Evolutionary conservation across 2,113 vertebrate species (phyloP), one percentile per base, ranked within the genome.

Genomic region (Setophaga coronata): DNA sequence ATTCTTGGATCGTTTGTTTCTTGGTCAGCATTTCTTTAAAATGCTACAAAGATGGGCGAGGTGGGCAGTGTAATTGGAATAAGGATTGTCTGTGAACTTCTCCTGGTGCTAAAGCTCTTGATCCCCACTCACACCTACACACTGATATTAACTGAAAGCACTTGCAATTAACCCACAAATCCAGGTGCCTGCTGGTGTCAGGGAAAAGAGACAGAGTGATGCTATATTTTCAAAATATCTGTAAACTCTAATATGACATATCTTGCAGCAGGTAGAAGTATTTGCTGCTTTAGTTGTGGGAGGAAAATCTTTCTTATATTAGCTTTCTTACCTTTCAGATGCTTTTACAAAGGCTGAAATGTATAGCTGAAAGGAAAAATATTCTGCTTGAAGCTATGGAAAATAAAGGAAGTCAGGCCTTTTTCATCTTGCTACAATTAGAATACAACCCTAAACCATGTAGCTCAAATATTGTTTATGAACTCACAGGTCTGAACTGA

Each of bases 371-470:
- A 86, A 87, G 92, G 70, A 71, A 71, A 33, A 88, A 66, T 83
- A 34, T 12, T 83, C 70, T 94, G 34, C 51, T 72, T 77, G 53
- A 72, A 93, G 72, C 54, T 90, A 80, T 26, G 24, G 51, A 23
- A 80, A 45, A n/a, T n/a, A 42, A n/a, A 81, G 25, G 11, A 58
- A 72, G n/a, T 31, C 18, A 67, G 53, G n/a, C 33, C 26, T 50
- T 92, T 96, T 84, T 96, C 56, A 74, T 93, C 89, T 89, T 94
- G 85, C 90, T 95, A 64, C 77, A 86, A 89, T 96, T 97, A 96
- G 26, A 92, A 33, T 84, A 89, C 67, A 71, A 29, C 56, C 42
- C 23, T 87, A 96, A 88, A 74, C 60, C 33, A 24, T 20, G n/a
- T 48, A 48, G 84, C 72, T 87, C 15, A 53, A 78, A 80, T 81